A percentile compares a stretch with the other conserved stretches of the same genome.
Evolutionary conservation across 2,888 invertebrate genomes (phyloP).

Genomic region (Agrochola litura): DNA sequence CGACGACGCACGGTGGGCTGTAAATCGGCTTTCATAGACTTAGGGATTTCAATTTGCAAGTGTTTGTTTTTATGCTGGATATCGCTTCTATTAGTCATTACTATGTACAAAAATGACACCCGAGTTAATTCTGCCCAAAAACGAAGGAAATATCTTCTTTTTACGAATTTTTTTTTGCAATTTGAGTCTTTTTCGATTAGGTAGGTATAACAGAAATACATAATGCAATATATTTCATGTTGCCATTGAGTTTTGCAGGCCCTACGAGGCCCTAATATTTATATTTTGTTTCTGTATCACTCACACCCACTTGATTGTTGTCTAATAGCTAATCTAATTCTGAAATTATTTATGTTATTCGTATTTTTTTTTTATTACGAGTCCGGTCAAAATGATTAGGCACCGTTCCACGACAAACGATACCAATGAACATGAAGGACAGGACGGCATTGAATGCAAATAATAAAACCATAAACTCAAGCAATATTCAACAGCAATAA

Average conservation of each 20-base stretch:
- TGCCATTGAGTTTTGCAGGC: not conserved
- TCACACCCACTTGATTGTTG: not conserved
- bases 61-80: too few relatives aligned
- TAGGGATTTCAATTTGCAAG: too few relatives aligned
- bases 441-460: not conserved
- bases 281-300: too few relatives aligned
- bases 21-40: too few relatives aligned
- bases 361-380: not conserved
- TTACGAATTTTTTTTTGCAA: too few relatives aligned
- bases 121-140: too few relatives aligned
- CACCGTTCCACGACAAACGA: not conserved
- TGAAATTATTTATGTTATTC: not conserved
- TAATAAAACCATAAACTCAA: not conserved
- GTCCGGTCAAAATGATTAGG: not conserved
- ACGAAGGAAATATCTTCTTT: too few relatives aligned
- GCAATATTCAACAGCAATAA: conserved; percentile 24
- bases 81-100: too few relatives aligned
- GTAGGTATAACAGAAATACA: not conserved
- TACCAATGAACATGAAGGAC: not conserved
- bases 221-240: not conserved
- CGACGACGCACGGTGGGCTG: too few relatives aligned
- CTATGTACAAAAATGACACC: too few relatives aligned
- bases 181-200: not conserved
- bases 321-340: not conserved
- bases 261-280: too few relatives aligned